phyloP scores from a whole-genome alignment of 2,888 invertebrate species.

The Nipponacmea schrenckii region DNA sequence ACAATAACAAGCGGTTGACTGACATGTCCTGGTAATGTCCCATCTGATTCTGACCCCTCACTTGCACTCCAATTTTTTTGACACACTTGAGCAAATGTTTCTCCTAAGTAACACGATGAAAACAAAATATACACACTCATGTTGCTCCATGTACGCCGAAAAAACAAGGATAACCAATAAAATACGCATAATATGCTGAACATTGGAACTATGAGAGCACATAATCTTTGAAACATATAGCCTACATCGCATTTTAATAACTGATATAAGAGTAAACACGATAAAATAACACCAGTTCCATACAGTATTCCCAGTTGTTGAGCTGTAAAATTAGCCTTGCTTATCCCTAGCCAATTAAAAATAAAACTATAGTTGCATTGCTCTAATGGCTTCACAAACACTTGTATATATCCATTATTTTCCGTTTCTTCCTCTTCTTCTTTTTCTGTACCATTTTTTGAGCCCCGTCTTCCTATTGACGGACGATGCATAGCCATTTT shows the following conservation, averaged over 20 bases:
- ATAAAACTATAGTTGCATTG: slow-evolving; percentile 57
- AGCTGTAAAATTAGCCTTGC: slow-evolving; percentile 43
- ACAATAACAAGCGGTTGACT: slow-evolving; percentile 58
- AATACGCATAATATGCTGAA: slow-evolving; percentile 64
- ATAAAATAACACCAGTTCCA: slow-evolving; percentile 45
- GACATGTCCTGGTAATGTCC: slow-evolving; percentile 30
- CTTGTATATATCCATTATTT: slow-evolving; percentile 81
- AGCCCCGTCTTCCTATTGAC: slow-evolving; percentile 52
- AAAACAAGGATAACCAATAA: slow-evolving; percentile 63
- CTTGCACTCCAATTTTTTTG: slow-evolving; percentile 27
- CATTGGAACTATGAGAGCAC: slow-evolving; percentile 61
- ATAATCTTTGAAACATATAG: slow-evolving; percentile 57
- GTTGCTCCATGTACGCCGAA: slow-evolving; percentile 64
- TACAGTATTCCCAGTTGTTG: slow-evolving; percentile 56
- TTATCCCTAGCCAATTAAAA: slow-evolving; percentile 58
- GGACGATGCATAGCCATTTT: slow-evolving; percentile 57
- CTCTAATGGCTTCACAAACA: slow-evolving; percentile 61
- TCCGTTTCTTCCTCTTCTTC: slow-evolving; percentile 70
- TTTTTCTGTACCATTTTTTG: slow-evolving; percentile 56
- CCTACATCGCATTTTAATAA: slow-evolving; percentile 59
- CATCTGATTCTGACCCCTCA: too few relatives aligned
- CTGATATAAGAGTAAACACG: slow-evolving; percentile 52
- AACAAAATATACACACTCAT: slow-evolving; percentile 66
- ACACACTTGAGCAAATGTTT: slow-evolving; percentile 60
- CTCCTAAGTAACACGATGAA: slow-evolving; percentile 64